A percentile compares a stretch with the other conserved stretches of the same genome.
Conservation (phyloP, 2,888 invertebrate species). For the Augochlorella aurata region DNA sequence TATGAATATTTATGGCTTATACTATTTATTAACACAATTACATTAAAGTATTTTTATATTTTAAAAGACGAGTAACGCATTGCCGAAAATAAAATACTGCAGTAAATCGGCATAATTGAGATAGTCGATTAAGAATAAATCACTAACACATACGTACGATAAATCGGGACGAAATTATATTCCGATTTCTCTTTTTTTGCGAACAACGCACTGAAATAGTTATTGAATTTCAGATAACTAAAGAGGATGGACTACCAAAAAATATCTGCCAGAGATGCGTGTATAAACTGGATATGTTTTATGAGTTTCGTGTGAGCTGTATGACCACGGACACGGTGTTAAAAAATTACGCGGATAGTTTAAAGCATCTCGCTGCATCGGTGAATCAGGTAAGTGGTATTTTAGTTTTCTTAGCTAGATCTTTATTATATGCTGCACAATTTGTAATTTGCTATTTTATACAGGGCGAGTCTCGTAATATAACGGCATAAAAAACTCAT, state of each 20-base stretch:
- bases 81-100: background rate
- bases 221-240: slow-evolving; percentile 84
- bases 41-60: background rate
- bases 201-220: background rate
- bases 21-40: background rate
- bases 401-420: too few species aligned
- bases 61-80: background rate
- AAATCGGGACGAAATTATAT: background rate
- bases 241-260: slow-evolving; percentile 88
- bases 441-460: background rate
- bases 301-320: slow-evolving; percentile 87
- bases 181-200: background rate
- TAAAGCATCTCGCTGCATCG: slow-evolving; percentile 86
- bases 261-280: slow-evolving; percentile 88
- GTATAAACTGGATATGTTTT: slow-evolving; percentile 86
- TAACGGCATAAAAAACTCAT: too few species aligned
- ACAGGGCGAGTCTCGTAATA: too few species aligned
- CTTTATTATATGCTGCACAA: background rate
- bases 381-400: slow-evolving; percentile 85
- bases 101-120: background rate
- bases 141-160: background rate
- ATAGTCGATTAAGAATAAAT: background rate
- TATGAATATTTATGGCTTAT: background rate
- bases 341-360: slow-evolving; percentile 87
- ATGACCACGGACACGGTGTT: slow-evolving; percentile 87